Evolutionary conservation across 2,888 invertebrate species (phyloP).

Genomic region (Drosophila ezoana): DNA sequence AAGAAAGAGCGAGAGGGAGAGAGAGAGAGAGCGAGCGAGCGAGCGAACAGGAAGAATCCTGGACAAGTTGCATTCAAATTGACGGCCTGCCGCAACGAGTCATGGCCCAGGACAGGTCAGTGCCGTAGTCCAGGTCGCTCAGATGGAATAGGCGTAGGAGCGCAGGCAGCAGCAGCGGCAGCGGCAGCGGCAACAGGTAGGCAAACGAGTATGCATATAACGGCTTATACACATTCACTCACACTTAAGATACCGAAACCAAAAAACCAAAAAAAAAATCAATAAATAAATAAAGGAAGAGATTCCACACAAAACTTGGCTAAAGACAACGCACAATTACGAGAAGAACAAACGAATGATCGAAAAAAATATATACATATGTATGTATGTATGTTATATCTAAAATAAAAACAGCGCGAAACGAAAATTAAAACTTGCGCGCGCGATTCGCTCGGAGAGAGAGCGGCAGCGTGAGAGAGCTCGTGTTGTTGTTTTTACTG

Average conservation of each 20-base stretch:
- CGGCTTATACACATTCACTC: background rate
- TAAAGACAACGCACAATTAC: constrained; percentile 27
- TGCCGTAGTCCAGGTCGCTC: constrained; percentile 15
- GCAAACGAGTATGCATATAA: background rate
- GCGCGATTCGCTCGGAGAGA: constrained; percentile 22
- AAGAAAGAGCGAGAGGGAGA: constrained; percentile 14
- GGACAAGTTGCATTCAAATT: constrained; percentile 22
- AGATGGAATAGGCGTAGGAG: constrained; percentile 13
- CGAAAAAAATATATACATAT: background rate
- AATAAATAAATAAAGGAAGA: constrained; percentile 3
- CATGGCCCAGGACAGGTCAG: constrained; percentile 51
- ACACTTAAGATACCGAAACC: constrained; percentile 15
- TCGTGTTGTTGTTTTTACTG: constrained; percentile 14
- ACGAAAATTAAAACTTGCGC: constrained; percentile 27
- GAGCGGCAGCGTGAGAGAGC: constrained; percentile 4
- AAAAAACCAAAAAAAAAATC: constrained; percentile 6
- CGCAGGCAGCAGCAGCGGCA: constrained; percentile 14
- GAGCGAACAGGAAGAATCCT: constrained; percentile 3
- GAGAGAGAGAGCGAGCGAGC: constrained; percentile 3
- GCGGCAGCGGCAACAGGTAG: constrained; percentile 14
- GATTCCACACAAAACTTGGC: constrained; percentile 14
- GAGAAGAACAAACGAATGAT: constrained; percentile 13
- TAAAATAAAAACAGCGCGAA: constrained; percentile 25
- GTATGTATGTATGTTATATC: background rate
- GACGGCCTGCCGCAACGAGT: constrained; percentile 40